phyloP scores from a whole-genome alignment of 2,113 vertebrate species.

The Procavia capensis region DNA sequence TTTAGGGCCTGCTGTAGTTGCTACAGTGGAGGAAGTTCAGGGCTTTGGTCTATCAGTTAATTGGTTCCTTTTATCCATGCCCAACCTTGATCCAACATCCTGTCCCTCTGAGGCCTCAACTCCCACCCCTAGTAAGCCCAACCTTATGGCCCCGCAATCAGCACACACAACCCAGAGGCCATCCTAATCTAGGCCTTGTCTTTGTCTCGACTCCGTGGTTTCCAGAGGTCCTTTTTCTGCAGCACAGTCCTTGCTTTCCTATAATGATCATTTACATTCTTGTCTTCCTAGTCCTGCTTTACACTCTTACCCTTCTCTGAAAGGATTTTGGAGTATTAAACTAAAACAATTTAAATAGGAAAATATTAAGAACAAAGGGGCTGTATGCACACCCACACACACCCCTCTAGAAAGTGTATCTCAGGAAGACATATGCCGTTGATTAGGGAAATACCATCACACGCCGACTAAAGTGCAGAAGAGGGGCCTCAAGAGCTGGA shows the following conservation, averaged over 20 bases:
- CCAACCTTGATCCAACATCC: neutral
- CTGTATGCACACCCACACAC: neutral
- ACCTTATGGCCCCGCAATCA: neutral
- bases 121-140: neutral
- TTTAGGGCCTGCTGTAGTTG: neutral
- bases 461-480: neutral
- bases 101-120: neutral
- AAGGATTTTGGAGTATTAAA: neutral
- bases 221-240: neutral
- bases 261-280: neutral
- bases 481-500: neutral
- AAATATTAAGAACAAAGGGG: neutral
- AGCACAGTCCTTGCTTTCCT: neutral
- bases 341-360: neutral
- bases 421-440: neutral
- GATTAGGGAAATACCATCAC: neutral
- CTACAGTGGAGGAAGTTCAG: no score
- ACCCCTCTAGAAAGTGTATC: neutral
- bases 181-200: neutral
- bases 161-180: neutral
- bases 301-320: neutral
- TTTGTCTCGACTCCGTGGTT: neutral
- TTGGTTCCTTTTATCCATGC: neutral
- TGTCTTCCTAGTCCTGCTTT: neutral
- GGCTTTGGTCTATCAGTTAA: neutral